Evolutionary conservation across 2,113 vertebrate species (phyloP), one percentile per base, ranked within the genome.

Genomic region (Neopipo cinnamomea): DNA sequence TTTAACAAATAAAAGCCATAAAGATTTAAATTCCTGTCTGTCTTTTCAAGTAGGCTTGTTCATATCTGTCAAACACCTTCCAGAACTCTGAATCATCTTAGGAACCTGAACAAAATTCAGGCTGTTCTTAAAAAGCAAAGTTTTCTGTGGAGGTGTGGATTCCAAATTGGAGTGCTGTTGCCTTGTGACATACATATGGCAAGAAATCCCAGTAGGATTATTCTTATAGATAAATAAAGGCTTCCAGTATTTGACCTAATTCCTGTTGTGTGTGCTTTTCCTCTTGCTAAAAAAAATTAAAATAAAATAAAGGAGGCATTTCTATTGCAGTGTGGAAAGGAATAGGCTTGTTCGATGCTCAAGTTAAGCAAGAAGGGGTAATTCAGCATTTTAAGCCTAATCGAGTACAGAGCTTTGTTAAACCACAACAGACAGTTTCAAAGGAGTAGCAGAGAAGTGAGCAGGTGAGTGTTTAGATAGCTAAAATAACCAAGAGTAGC

Each of bases 61-160:
- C 35, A 53, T 71, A 68, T 95, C 58, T 86, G 76, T 86, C 35
- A 92, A 52, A 74, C 39, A 91, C 59, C 59, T 90, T 92, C 75
- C 68, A 81, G 70, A 96, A 87, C 22, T 58, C 93, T 81, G 89
- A 93, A 71, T 95, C 86, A 87, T 89, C 47, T 75, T 63, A 85
- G 75, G 63, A 86, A 73, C 68, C 63, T 66, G 68, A 95, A 73
- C 27, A 86, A 83, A 90, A 88, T 19, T 93, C 47, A 83, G 33
- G 21, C 39, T 91, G 35, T 80, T 75, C 87, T 93, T 94, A 52
- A 84, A 70, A 84, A 76, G 7, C 1, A 1, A 70, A 66, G 35
- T 86, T 82, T 85, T 76, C 59, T 39, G 10, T 37, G 47, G 61
- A 80, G 56, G 9, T 88, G 68, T 63, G 33, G 12, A 47, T 92